Base-by-base conservation (phyloP, 1,140 invertebrate species). In the Babylonia areolata region DNA sequence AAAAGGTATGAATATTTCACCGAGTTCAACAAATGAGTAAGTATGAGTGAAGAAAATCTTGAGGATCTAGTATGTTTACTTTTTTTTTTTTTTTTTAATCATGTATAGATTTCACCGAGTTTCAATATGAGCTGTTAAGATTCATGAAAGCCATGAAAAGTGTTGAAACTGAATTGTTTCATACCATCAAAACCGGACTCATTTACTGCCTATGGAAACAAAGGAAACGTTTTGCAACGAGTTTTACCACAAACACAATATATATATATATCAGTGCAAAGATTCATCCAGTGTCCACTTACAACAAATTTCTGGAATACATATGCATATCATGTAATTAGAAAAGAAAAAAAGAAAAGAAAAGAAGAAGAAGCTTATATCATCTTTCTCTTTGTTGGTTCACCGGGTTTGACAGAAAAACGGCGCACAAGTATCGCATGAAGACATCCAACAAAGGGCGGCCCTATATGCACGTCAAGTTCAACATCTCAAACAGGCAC, bases 351-450 rank as follows among this genome's bases (percentile, higher is more conserved):
- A 23, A 0, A 42, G 3, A 54, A 15, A 80, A 28, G 12, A 54
- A 0, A 42, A 31, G 40, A 51, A 9, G 17, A 17, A 51, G 46
- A 51, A 51, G 9, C 9, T 17, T 51, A 51, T 17, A 51, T 51
- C 9, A 12, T 51, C 17, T 42, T 42, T 80, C 46, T 80, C 40
- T 46, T 54, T 80, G 37, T 42, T 46, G 40, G 78, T 42, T 54
- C 78, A 80, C 78, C 78, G 78, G 78, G 78, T 80, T 33, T 28
- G 28, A 80, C 40, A 80, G 17, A 37, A n/a, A 42, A 42, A 80
- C 0, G 9, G 17, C 46, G 17, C 46, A 51, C n/a, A 75, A 75
- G 12, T 31, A 75, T 75, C n/a, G 28, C 28, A 33, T 33, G 35
- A 75, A 11, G 28, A 75, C 71, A 75, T 33, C 28, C n/a, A 75